A percentile compares a stretch with the other conserved stretches of the same genome.
phyloP scores from a whole-genome alignment of 2,888 invertebrate species.

The Drosophila melanocephala region DNA sequence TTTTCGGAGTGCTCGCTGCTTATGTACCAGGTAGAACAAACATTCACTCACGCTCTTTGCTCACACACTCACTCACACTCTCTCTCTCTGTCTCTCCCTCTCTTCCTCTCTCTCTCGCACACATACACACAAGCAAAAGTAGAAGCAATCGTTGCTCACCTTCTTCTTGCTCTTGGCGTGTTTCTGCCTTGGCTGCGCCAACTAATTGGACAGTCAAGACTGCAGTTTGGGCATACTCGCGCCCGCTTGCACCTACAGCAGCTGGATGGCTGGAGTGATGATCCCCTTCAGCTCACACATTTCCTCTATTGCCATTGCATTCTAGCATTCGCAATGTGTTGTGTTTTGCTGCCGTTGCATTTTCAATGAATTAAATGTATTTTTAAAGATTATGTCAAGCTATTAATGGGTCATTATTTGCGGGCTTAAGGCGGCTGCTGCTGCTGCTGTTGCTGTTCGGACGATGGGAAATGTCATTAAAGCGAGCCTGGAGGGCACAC shows the following conservation, averaged over 20 bases:
- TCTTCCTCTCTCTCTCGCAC: background rate
- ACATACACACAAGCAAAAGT: slow-evolving; percentile 4
- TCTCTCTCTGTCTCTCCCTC: slow-evolving; percentile 6
- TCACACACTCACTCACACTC: slow-evolving; percentile 21
- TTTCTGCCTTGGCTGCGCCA: slow-evolving; percentile 50
- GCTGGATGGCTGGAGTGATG: slow-evolving; percentile 16
- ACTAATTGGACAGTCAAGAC: slow-evolving; percentile 65
- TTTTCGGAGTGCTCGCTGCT: slow-evolving; percentile 56
- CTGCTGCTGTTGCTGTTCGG: slow-evolving; percentile 3
- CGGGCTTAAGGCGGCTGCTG: slow-evolving; percentile 37
- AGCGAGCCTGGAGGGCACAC: slow-evolving; percentile 23
- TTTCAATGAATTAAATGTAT: slow-evolving; percentile 66
- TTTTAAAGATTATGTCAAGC: slow-evolving; percentile 58
- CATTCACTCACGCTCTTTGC: slow-evolving; percentile 26
- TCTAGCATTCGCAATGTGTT: slow-evolving; percentile 26
- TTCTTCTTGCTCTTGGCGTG: slow-evolving; percentile 28
- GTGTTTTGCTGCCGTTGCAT: slow-evolving; percentile 28
- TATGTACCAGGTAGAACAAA: slow-evolving; percentile 43
- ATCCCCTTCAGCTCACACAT: slow-evolving; percentile 27
- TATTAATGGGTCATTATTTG: slow-evolving; percentile 59
- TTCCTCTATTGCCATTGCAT: slow-evolving; percentile 49
- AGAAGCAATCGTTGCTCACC: slow-evolving; percentile 35
- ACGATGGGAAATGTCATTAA: slow-evolving; percentile 45
- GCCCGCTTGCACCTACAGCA: slow-evolving; percentile 53
- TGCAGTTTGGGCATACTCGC: slow-evolving; percentile 56